These are phyloP conservation scores for Elachura formosa DNA, from an alignment of 2,113 vertebrate genomes.

Conservation along the genomic window DNA sequence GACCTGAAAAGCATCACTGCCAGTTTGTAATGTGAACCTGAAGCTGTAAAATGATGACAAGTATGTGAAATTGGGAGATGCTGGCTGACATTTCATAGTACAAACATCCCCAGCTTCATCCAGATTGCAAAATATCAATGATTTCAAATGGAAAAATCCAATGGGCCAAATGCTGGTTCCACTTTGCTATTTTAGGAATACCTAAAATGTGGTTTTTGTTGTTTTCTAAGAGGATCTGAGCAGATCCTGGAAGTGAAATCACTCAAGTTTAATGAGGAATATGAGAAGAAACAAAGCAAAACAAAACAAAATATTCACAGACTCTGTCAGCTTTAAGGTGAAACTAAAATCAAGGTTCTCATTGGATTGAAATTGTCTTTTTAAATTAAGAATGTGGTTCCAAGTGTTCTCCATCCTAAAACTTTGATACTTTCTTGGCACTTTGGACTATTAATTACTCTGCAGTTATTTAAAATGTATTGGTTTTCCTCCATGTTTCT, in stretches of 20 bases:
- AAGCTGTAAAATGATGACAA: constrained; percentile 51
- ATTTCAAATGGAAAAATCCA: constrained; percentile 60
- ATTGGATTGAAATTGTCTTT: background rate
- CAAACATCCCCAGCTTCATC: constrained; percentile 39
- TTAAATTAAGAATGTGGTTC: background rate
- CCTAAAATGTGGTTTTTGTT: constrained; percentile 12
- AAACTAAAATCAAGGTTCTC: background rate
- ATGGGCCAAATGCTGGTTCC: background rate
- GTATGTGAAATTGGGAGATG: constrained; percentile 11
- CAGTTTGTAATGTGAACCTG: constrained; percentile 43
- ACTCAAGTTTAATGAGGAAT: background rate
- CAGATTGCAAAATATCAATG: constrained; percentile 63
- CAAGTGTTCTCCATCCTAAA: background rate
- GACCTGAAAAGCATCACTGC: background rate
- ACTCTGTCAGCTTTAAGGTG: background rate
- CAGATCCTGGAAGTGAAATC: background rate
- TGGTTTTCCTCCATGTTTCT: background rate
- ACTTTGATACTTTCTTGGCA: background rate
- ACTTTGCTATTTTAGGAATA: constrained; percentile 26
- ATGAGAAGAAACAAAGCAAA: background rate
- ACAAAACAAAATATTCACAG: background rate
- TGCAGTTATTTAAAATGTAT: background rate
- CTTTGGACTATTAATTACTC: background rate
- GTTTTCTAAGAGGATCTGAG: background rate
- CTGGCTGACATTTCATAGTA: constrained; percentile 61